A percentile compares a stretch with the other conserved stretches of the same genome.
Evolutionary conservation across 2,113 vertebrate genomes (phyloP).

Genomic region (Gracilinanus agilis): DNA sequence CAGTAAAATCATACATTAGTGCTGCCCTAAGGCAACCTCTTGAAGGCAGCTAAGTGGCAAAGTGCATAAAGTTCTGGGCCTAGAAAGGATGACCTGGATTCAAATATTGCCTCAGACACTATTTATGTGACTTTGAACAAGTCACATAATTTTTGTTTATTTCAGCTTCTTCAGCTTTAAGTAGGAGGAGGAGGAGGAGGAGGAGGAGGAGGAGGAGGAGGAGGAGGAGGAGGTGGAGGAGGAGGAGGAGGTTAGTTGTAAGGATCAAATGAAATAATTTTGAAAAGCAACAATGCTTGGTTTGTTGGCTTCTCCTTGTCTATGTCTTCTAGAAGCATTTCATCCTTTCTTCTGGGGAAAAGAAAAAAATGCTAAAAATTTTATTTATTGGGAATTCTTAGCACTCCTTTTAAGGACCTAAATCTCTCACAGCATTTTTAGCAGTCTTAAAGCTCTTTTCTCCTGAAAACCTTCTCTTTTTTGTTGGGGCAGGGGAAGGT

Average conservation of each 20-base stretch:
- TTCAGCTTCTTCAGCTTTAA: not conserved
- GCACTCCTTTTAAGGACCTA: slow-evolving; percentile 11
- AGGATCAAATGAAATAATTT: not conserved
- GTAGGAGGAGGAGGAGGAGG: too few relatives aligned
- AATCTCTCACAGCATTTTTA: slow-evolving; percentile 4
- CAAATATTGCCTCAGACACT: not conserved
- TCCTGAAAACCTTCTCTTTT: not conserved
- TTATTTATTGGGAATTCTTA: not conserved
- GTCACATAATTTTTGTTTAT: not conserved
- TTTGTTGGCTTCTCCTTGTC: not conserved
- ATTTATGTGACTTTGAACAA: not conserved
- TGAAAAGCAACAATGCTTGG: not conserved
- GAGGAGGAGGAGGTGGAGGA: too few relatives aligned
- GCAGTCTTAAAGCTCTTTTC: not conserved
- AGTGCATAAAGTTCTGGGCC: not conserved
- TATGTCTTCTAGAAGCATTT: not conserved
- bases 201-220: too few relatives aligned
- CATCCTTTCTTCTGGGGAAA: not conserved
- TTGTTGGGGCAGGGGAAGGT: not conserved
- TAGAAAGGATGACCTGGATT: not conserved
- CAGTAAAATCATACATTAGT: not conserved
- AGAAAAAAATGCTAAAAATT: not conserved
- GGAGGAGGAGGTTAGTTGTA: too few relatives aligned
- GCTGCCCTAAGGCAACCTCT: not conserved
- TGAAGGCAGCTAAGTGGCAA: not conserved